Conservation (phyloP, 2,797 vertebrate genomes). For the Pseudomugil tenellus region DNA sequence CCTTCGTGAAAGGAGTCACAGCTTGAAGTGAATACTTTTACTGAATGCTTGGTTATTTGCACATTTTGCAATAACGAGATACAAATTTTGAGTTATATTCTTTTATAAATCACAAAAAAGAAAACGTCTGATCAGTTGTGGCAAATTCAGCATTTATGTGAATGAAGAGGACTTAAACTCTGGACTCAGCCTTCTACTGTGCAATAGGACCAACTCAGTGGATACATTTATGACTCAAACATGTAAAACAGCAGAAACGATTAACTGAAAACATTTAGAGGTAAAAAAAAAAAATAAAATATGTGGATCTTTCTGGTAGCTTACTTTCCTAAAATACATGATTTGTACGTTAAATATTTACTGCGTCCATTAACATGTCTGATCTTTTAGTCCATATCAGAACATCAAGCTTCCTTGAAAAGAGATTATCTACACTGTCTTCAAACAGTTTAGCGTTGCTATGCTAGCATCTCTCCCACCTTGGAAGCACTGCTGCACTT, state of each 20-base stretch:
- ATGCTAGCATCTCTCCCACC: conserved; percentile 31
- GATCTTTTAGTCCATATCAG: not conserved
- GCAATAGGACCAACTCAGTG: not conserved
- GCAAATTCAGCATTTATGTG: not conserved
- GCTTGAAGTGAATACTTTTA: not conserved
- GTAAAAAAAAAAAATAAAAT: not conserved
- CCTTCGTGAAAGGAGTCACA: conserved; percentile 61
- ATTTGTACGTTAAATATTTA: not conserved
- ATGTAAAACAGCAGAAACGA: not conserved
- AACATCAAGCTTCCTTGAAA: not conserved
- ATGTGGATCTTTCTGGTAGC: not conserved
- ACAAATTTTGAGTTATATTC: conserved; percentile 1
- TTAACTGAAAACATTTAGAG: not conserved
- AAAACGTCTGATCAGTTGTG: not conserved
- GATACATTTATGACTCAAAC: not conserved
- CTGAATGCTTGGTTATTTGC: conserved; percentile 12
- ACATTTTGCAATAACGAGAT: not conserved
- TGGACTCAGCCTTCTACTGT: not conserved
- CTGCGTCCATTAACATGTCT: not conserved
- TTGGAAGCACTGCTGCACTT: conserved; percentile 77
- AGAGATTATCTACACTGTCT: not conserved
- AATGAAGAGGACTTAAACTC: not conserved
- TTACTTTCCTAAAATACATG: not conserved
- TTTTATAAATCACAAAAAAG: not conserved
- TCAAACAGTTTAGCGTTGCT: not conserved